Evolutionary conservation across 2,113 vertebrate genomes (phyloP).

Genomic region (Corvus moneduloides): DNA sequence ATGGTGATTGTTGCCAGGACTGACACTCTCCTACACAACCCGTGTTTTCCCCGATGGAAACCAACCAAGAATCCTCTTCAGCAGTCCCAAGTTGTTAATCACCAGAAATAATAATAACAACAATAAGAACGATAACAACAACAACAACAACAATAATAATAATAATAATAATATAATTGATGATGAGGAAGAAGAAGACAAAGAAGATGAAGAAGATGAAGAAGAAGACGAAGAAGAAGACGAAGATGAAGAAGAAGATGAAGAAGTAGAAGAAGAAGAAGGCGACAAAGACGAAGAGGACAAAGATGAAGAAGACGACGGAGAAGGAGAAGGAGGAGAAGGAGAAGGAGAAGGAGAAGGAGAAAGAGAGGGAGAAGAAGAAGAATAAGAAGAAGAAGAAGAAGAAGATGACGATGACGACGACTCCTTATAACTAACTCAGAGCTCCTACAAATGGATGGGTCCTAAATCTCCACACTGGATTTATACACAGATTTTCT

Average conservation of each 20-base stretch:
- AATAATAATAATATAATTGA: too few species aligned
- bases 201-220: too few species aligned
- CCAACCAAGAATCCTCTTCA: not conserved
- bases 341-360: too few species aligned
- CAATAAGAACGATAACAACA: too few species aligned
- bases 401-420: not conserved
- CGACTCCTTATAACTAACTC: not conserved
- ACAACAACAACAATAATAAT: too few species aligned
- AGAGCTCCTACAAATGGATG: not conserved
- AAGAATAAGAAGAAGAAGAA: not conserved
- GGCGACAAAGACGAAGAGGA: too few species aligned
- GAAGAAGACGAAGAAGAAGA: too few species aligned
- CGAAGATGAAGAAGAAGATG: too few species aligned
- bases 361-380: too few species aligned
- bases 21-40: accelerated
- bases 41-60: not conserved
- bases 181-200: too few species aligned
- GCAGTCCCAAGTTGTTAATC: not conserved
- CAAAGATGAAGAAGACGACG: too few species aligned
- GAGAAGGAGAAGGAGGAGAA: too few species aligned
- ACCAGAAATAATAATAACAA: not conserved
- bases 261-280: not conserved
- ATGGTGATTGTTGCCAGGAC: not conserved
- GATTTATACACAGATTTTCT: not conserved
- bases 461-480: not conserved